Percentiles rank a stretch among this genome's conserved stretches.
Evolutionary conservation across 1,140 invertebrate genomes (phyloP).

Genomic region (roundworm (Caenorhabditis elegans)): WBcel235 BX284604.4:9775501-9776000

Average conservation of each 20-base stretch:
- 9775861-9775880: background rate
- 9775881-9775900: no score
- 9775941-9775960: no score
- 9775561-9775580: conserved; percentile 32
- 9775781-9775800: conserved; percentile 30
- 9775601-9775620: conserved; percentile 18
- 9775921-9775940: no score
- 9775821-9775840: conserved; percentile 39
- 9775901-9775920: no score
- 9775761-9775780: conserved; percentile 50
- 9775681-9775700: conserved; percentile 24
- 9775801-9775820: conserved; percentile 16
- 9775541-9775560: conserved; percentile 17
- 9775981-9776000: no score
- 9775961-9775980: no score
- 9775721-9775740: conserved; percentile 29
- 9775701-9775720: conserved; percentile 46
- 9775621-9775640: background rate
- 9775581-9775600: conserved; percentile 4
- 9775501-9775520: background rate
- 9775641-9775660: conserved; percentile 8
- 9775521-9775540: background rate
- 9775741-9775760: conserved; percentile 39
- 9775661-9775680: background rate
- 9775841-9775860: conserved; percentile 1